phyloP scores from a whole-genome alignment of 2,113 vertebrate genomes.

The Sakesphorus luctuosus region DNA sequence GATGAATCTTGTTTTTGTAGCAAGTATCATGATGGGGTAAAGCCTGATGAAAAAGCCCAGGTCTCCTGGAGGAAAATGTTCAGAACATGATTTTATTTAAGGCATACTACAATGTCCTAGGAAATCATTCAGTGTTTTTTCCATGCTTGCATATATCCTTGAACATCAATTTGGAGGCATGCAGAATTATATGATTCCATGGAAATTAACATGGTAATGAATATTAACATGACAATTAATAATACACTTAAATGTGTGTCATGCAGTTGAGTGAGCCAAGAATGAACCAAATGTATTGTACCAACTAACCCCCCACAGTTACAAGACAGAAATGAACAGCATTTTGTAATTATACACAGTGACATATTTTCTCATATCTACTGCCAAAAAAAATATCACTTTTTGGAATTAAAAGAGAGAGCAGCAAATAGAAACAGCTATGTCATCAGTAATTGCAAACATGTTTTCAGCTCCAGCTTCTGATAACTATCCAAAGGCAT shows the following conservation, averaged over 20 bases:
- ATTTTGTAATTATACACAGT: constrained; percentile 68
- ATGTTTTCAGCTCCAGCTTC: constrained; percentile 45
- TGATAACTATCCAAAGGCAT: constrained; percentile 58
- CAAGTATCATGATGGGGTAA: neutral
- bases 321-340: constrained; percentile 50
- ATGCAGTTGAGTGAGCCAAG: constrained; percentile 32
- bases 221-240: constrained; percentile 62
- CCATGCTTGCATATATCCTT: neutral
- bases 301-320: constrained; percentile 30
- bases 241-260: constrained; percentile 44
- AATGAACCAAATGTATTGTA: constrained; percentile 42
- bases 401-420: constrained; percentile 69
- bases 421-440: constrained; percentile 70
- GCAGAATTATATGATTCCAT: constrained; percentile 16
- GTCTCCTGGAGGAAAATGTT: neutral
- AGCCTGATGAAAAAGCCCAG: neutral
- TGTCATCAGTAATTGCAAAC: constrained; percentile 69
- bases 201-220: constrained; percentile 35
- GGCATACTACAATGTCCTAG: neutral
- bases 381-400: constrained; percentile 65
- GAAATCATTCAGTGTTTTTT: neutral
- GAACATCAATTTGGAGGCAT: neutral
- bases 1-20: neutral
- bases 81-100: neutral
- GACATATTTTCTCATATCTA: constrained; percentile 63